Conservation (phyloP, 1,140 invertebrate genomes). For the Monochamus saltuarius region DNA sequence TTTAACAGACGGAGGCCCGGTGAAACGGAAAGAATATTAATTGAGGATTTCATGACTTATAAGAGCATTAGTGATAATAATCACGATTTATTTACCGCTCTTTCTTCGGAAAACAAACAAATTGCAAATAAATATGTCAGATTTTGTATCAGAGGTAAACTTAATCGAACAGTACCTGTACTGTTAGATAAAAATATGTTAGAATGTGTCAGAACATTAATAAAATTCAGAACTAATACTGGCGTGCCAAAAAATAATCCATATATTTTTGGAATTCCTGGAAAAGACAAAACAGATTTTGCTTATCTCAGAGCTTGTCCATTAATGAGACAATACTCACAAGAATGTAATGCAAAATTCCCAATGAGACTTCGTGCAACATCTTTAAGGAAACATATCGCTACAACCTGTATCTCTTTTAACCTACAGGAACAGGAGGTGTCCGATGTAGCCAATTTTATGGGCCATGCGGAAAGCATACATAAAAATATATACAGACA, state of each 20-base stretch:
- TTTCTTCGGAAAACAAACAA: no score
- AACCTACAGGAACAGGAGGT: constrained; percentile 21
- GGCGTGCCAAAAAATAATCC: constrained; percentile 14
- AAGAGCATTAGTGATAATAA: no score
- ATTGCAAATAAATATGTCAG: no score
- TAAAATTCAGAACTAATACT: no score
- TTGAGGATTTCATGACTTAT: no score
- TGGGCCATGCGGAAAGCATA: constrained; percentile 21
- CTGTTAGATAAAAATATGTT: no score
- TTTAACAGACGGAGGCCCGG: no score
- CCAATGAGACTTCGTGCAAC: constrained; percentile 14
- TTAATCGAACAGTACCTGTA: no score
- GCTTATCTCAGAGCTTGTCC: constrained; percentile 15
- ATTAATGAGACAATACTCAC: constrained; percentile 15
- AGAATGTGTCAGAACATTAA: no score
- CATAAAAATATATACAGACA: constrained; percentile 15
- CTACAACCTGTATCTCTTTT: constrained; percentile 10
- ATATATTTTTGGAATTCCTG: constrained; percentile 16
- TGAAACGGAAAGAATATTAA: no score
- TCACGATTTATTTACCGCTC: no score
- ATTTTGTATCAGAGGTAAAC: no score
- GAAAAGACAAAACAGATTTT: neutral
- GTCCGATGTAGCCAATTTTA: constrained; percentile 22
- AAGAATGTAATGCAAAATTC: constrained; percentile 14
- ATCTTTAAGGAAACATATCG: constrained; percentile 20